Percentiles rank a stretch among this genome's conserved stretches.
Evolutionary conservation across 1,140 invertebrate species (phyloP).

Genomic region (Drosophila lini): DNA sequence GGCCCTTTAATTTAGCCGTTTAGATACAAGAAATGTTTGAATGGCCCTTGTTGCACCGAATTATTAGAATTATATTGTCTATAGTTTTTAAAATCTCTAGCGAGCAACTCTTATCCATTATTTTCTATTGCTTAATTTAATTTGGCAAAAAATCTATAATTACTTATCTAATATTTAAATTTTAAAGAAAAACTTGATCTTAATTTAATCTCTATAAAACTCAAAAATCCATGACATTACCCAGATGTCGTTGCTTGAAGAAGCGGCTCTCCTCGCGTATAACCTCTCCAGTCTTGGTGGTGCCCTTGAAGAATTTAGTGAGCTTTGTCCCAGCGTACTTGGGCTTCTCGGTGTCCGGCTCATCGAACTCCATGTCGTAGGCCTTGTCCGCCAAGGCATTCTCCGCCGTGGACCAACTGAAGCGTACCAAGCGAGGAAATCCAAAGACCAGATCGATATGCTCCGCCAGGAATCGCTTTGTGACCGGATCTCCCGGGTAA

Average conservation of each 20-base stretch:
- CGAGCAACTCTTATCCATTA: too few relatives aligned
- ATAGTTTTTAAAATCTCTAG: too few relatives aligned
- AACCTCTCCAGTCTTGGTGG: slow-evolving; percentile 79
- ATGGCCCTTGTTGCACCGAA: too few relatives aligned
- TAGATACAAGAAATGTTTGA: too few relatives aligned
- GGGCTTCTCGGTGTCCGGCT: slow-evolving; percentile 84
- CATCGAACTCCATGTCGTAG: slow-evolving; percentile 90
- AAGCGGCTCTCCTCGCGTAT: slow-evolving; percentile 86
- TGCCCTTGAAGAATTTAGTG: slow-evolving; percentile 87
- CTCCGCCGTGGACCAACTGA: slow-evolving; percentile 98
- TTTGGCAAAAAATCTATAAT: background rate
- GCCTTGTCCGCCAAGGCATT: slow-evolving; percentile 90
- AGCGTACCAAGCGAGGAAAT: slow-evolving; percentile 96
- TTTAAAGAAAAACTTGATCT: too few relatives aligned
- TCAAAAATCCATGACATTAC: slow-evolving; percentile 72
- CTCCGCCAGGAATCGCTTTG: slow-evolving; percentile 95
- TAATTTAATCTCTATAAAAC: background rate
- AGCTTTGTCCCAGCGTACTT: slow-evolving; percentile 85
- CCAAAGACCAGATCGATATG: slow-evolving; percentile 97
- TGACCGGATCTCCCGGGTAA: slow-evolving; percentile 97
- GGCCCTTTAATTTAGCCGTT: too few relatives aligned
- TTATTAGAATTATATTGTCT: too few relatives aligned
- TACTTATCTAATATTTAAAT: background rate
- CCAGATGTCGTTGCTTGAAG: slow-evolving; percentile 86
- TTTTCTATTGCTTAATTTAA: background rate